Base-by-base conservation (phyloP, 2,888 invertebrate genomes). In the Pasiphila rectangulata region DNA sequence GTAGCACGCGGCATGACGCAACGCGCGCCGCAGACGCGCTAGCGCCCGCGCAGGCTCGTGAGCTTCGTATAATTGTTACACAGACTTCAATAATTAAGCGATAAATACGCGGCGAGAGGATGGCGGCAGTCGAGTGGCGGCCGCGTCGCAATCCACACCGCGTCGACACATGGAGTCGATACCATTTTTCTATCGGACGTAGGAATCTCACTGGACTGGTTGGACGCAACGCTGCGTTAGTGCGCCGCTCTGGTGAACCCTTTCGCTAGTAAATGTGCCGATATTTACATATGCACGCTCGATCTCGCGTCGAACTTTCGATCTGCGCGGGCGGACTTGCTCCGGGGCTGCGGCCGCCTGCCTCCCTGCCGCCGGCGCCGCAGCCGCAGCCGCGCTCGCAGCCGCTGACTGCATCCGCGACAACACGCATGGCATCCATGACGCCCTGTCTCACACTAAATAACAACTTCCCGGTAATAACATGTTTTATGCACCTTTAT, bases 181-280 rank as follows among this genome's bases (percentile, higher is more conserved):
- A 32, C 17, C 68, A 72, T 79, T 90, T 90, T 90, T 90, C 90
- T 85, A 85, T 85, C 87, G 85, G 87, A 89, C 89, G 86, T 89
- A 90, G 90, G 90, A 90, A 91, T 90, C 91, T 89, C 84, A 89
- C 91, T 90, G 90, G 90, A 91, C 91, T 90, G 91, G 91, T 91
- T 91, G 89, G 83, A 83, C 85, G 81, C 82, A 84, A 82, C 83
- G 76, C 83, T 79, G 80, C 84, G 85, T 84, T 83, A 87, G 84
- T 84, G 86, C 85, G 85, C 83, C 87, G 84, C 83, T 86, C 82
- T 80, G 86, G 87, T 88, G 87, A 88, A 86, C 87, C 87, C 87
- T 87, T 87, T 88, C 87, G 87, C 87, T 86, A 84, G 86, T 87
- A 88, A 86, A 87, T 87, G 87, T 88, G 87, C 85, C 88, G 86